Conservation (phyloP, 1,140 invertebrate species). For the Penaeus vannamei region DNA sequence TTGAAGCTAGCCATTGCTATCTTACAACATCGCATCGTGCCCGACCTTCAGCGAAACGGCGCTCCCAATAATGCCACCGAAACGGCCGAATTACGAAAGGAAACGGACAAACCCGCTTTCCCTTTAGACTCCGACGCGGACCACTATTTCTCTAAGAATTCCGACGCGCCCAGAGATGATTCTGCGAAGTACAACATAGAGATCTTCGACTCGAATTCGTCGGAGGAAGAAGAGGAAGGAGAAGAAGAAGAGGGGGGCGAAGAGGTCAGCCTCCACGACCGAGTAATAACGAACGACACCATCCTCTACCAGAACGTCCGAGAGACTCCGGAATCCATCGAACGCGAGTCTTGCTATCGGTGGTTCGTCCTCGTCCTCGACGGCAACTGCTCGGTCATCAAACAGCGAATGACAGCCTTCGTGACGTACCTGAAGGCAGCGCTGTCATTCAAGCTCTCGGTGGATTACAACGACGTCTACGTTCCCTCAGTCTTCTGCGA, state of each 20-base stretch:
- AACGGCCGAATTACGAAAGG: background rate
- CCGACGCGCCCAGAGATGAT: background rate
- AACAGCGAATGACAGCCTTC: constrained; percentile 64
- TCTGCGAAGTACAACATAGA: constrained; percentile 41
- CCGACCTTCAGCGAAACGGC: background rate
- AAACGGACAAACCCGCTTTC: background rate
- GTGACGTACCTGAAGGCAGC: constrained; percentile 67
- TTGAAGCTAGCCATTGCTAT: constrained; percentile 66
- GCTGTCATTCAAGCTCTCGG: constrained; percentile 55
- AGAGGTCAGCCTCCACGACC: background rate
- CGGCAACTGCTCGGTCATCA: constrained; percentile 66
- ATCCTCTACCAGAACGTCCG: constrained; percentile 1
- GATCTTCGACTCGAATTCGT: constrained; percentile 33
- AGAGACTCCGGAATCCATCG: background rate
- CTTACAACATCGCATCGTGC: constrained; percentile 62
- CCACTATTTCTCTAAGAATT: background rate
- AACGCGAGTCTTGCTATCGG: constrained; percentile 31
- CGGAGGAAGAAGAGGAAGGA: constrained; percentile 8
- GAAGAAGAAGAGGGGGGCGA: constrained; percentile 20
- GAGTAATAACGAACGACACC: background rate
- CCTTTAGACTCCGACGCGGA: background rate
- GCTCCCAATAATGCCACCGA: background rate
- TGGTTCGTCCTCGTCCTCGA: constrained; percentile 67
- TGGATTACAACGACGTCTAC: constrained; percentile 61
- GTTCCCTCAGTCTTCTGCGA: constrained; percentile 66